Evolutionary conservation across 2,113 vertebrate genomes (phyloP), one percentile per base, ranked within the genome.

Genomic region (Smithornis capensis): DNA sequence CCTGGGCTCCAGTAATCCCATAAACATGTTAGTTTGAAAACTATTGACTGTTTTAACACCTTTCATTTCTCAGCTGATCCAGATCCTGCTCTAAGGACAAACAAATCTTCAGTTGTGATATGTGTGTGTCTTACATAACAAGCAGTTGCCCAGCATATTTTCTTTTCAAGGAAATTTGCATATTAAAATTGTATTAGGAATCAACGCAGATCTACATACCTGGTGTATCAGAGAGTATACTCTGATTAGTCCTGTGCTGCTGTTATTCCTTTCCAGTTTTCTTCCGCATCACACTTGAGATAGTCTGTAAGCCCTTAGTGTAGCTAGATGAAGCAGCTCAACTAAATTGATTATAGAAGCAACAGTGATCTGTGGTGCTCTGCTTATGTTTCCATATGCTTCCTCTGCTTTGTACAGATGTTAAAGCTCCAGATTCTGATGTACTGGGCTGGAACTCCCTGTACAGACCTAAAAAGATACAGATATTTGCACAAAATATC

Each of bases 11-110:
- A 50, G 42, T 38, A 44, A 38, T 56, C 19, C n/a, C 47, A 68
- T 90, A 95, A 94, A 89, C 71, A 96, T 80, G 63, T 74, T 95
- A 87, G 89, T 82, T 84, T 82, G 45, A 47, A 65, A 85, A 62
- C 33, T 79, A 82, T 87, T 93, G 52, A 84, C 73, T 62, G 12
- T 79, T 89, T 86, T 83, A 44, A 52, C 57, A 76, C 76, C 85
- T 76, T 56, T 82, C 33, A 52, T 10, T 87, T 89, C 77, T 68
- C 65, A 78, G 29, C 24, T 82, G 44, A 29, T 75, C 12, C 44
- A 67, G 42, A 44, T 64, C 68, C 57, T 95, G n/a, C 33, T 91
- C 83, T 78, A 68, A 80, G 19, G 52, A 49, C 37, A 59, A 57
- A 38, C 45, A 90, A 35, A 56, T 70, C 59, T 90, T 87, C 33